phyloP scores from a whole-genome alignment of 2,888 invertebrate genomes.

The Frankliniella fusca region DNA sequence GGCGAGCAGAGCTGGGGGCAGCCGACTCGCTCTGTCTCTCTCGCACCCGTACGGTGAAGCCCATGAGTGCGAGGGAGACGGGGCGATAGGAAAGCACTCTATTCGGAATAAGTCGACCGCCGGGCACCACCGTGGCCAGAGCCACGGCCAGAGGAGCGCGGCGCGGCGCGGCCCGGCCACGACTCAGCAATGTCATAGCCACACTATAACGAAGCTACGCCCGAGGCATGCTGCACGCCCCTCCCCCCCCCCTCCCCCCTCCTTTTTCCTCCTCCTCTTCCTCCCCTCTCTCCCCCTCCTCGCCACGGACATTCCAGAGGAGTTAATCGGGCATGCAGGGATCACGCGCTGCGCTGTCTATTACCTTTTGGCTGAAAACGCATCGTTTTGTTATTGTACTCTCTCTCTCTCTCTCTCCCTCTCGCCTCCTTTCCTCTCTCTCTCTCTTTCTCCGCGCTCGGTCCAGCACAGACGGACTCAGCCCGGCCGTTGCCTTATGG shows the following conservation, averaged over 20 bases:
- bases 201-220: constrained; percentile 9
- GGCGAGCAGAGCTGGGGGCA: too few relatives aligned
- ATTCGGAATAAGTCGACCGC: too few relatives aligned
- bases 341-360: constrained; percentile 17
- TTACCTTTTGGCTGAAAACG: constrained; percentile 26
- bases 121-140: too few relatives aligned
- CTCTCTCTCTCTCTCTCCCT: constrained; percentile 14
- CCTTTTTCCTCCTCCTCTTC: neutral
- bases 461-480: neutral
- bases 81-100: too few relatives aligned
- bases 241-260: neutral
- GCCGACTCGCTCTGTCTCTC: too few relatives aligned
- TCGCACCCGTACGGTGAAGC: too few relatives aligned
- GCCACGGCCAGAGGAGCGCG: too few relatives aligned
- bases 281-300: neutral
- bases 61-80: too few relatives aligned
- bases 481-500: too few relatives aligned
- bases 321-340: constrained; percentile 14
- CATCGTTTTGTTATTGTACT: constrained; percentile 16
- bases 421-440: constrained; percentile 8
- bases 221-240: neutral
- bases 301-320: neutral
- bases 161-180: neutral
- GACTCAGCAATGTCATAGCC: constrained; percentile 4
- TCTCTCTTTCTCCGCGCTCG: neutral